phyloP scores from a whole-genome alignment of 2,797 vertebrate genomes.

The Microctenopoma stevenorrisi region DNA sequence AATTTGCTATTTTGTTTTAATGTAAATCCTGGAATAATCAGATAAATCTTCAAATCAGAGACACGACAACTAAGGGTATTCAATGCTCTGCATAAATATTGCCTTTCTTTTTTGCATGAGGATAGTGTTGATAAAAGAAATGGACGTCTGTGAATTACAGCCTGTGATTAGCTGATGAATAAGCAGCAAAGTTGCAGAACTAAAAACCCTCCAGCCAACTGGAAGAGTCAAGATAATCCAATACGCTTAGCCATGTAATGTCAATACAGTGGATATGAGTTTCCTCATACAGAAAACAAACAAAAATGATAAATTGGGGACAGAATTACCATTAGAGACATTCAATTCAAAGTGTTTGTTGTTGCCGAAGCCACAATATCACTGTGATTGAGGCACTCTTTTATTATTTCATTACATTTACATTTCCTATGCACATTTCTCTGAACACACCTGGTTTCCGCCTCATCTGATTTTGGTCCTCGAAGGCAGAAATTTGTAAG shows the following conservation, averaged over 20 bases:
- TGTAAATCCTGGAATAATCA: slow-evolving; percentile 16
- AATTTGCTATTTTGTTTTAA: slow-evolving; percentile 18
- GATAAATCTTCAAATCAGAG: slow-evolving; percentile 28
- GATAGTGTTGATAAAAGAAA: slow-evolving; percentile 39
- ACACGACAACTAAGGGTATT: slow-evolving; percentile 28
- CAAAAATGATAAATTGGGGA: slow-evolving; percentile 66
- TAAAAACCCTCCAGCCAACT: slow-evolving; percentile 71
- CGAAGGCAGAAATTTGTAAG: too few relatives aligned
- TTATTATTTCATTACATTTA: slow-evolving; percentile 1
- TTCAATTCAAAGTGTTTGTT: slow-evolving; percentile 58
- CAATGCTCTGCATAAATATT: slow-evolving; percentile 28
- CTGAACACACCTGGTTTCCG: too few relatives aligned
- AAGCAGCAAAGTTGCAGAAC: slow-evolving; percentile 57
- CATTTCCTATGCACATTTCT: slow-evolving; percentile 17
- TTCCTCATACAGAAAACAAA: slow-evolving; percentile 71
- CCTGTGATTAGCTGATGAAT: slow-evolving; percentile 75
- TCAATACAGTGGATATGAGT: slow-evolving; percentile 64
- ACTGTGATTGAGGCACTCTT: slow-evolving; percentile 42
- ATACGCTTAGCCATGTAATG: slow-evolving; percentile 67
- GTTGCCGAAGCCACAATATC: slow-evolving; percentile 22
- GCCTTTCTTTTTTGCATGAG: slow-evolving; percentile 44
- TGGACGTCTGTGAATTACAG: slow-evolving; percentile 54
- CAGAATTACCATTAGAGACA: slow-evolving; percentile 55
- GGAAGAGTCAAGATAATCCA: slow-evolving; percentile 72
- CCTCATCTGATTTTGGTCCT: too few relatives aligned